A percentile compares a stretch with the other conserved stretches of the same genome.
Evolutionary conservation across 2,113 vertebrate genomes (phyloP).

Genomic region (Gopherus evgoodei): DNA sequence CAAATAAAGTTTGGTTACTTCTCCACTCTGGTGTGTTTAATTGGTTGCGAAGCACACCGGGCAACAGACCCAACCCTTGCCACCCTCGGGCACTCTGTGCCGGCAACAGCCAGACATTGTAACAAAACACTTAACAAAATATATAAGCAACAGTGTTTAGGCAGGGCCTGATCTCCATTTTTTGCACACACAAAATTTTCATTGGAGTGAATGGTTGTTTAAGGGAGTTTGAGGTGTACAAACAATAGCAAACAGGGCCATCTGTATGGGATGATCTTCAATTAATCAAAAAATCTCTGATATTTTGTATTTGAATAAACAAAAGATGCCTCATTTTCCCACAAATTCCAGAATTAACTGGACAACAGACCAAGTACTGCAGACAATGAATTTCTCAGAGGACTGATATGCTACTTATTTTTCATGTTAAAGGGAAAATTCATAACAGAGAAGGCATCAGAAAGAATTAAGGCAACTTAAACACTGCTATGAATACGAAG

Average conservation of each 20-base stretch:
- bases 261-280: neutral
- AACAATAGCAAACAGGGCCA: neutral
- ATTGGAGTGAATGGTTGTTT: neutral
- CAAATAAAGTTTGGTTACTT: too few relatives aligned
- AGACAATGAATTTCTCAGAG: neutral
- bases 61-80: too few relatives aligned
- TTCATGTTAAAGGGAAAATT: neutral
- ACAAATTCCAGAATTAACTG: neutral
- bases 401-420: neutral
- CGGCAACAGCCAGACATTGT: neutral
- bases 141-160: neutral
- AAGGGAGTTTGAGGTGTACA: neutral
- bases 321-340: neutral
- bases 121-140: neutral
- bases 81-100: too few relatives aligned
- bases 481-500: neutral
- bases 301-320: neutral
- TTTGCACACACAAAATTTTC: neutral
- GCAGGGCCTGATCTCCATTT: neutral
- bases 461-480: neutral
- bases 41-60: too few relatives aligned
- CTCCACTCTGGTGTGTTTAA: too few relatives aligned
- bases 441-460: neutral
- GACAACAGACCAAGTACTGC: neutral
- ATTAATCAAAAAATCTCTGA: neutral